A percentile compares a stretch with the other conserved stretches of the same genome.
phyloP scores from a whole-genome alignment of 2,888 invertebrate genomes.

The Abrostola tripartita region DNA sequence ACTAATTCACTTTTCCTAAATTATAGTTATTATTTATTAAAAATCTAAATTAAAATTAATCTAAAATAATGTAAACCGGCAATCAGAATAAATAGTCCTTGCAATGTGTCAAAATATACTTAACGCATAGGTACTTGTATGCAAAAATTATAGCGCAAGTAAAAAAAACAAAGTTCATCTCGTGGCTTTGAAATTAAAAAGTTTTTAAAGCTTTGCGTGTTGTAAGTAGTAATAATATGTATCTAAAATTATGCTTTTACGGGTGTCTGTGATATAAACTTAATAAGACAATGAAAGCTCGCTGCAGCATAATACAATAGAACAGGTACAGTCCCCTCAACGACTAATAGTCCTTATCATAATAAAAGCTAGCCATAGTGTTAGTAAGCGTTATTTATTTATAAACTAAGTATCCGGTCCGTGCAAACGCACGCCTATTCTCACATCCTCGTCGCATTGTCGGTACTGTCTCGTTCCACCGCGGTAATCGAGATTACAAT shows the following conservation, averaged over 20 bases:
- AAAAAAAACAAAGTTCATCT: neutral
- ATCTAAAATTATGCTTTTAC: constrained; percentile 9
- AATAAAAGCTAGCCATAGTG: constrained; percentile 56
- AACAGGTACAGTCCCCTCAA: constrained; percentile 50
- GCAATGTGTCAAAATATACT: too few species aligned
- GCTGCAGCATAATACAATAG: constrained; percentile 30
- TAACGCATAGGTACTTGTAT: too few species aligned
- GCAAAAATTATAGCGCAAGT: neutral
- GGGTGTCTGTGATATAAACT: constrained; percentile 12
- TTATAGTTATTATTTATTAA: neutral
- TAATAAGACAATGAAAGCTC: constrained; percentile 45
- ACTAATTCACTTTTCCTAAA: neutral
- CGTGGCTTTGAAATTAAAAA: neutral
- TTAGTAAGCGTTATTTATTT: constrained; percentile 68
- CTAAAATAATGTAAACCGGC: too few species aligned
- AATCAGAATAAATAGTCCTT: too few species aligned
- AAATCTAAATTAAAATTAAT: too few species aligned
- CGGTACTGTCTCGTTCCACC: constrained; percentile 51
- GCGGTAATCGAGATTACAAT: constrained; percentile 69
- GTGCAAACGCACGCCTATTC: constrained; percentile 53
- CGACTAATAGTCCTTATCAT: constrained; percentile 59
- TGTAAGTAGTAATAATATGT: constrained; percentile 11
- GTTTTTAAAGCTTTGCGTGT: constrained; percentile 2
- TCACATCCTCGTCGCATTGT: constrained; percentile 60
- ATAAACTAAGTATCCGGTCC: constrained; percentile 76